Conservation (phyloP, 1,140 invertebrate species). For the Stegodyphus dumicola region DNA sequence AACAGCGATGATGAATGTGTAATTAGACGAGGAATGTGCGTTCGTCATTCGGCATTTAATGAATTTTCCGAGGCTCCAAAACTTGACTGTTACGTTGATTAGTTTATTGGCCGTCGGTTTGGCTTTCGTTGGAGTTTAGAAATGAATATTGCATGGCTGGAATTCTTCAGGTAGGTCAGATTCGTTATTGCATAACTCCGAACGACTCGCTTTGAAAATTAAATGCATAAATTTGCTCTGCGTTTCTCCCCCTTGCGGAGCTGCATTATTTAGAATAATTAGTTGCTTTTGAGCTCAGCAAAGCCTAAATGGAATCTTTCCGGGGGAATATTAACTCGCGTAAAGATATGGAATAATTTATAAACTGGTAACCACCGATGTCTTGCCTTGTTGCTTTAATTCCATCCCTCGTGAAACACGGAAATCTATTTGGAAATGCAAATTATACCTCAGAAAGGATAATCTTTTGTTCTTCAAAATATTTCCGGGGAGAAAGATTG, state of each 20-base stretch:
- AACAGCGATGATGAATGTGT: slow-evolving; percentile 51
- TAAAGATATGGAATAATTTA: slow-evolving; percentile 53
- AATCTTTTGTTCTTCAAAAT: not conserved
- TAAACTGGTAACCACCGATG: slow-evolving; percentile 48
- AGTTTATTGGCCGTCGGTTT: slow-evolving; percentile 53
- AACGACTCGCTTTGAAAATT: slow-evolving; percentile 48
- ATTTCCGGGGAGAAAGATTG: too few relatives aligned
- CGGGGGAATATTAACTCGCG: slow-evolving; percentile 46
- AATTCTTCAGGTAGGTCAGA: slow-evolving; percentile 57
- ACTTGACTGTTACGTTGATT: slow-evolving; percentile 54
- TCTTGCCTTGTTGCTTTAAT: slow-evolving; percentile 21
- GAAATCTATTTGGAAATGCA: slow-evolving; percentile 44
- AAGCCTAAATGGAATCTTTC: slow-evolving; percentile 51
- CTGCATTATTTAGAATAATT: slow-evolving; percentile 58
- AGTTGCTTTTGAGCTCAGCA: slow-evolving; percentile 46
- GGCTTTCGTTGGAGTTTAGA: slow-evolving; percentile 44
- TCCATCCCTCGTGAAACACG: not conserved
- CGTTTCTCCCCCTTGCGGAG: slow-evolving; percentile 8
- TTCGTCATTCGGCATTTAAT: slow-evolving; percentile 55
- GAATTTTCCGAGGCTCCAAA: slow-evolving; percentile 36
- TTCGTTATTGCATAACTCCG: slow-evolving; percentile 55
- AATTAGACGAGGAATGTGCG: slow-evolving; percentile 54
- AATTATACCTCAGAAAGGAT: slow-evolving; percentile 6
- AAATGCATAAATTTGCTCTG: slow-evolving; percentile 53
- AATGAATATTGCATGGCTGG: slow-evolving; percentile 44